Base-by-base conservation (phyloP, 1,140 invertebrate genomes). In the Bacillus rossius region DNA sequence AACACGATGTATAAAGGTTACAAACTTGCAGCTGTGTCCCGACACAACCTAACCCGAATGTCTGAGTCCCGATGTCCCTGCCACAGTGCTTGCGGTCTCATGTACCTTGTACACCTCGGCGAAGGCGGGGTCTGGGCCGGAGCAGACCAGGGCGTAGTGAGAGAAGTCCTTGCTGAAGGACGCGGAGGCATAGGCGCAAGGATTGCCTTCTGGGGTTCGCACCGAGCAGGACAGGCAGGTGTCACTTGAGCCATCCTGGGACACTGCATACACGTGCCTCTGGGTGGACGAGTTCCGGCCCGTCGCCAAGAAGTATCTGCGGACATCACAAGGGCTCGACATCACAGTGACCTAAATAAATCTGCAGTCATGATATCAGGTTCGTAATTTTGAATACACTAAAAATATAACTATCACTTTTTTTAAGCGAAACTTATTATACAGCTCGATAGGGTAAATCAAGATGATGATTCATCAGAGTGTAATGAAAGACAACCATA, bases 91-190 rank as follows among this genome's bases (percentile, higher is more conserved):
- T n/a, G n/a, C n/a, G n/a, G n/a, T n/a, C n/a, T n/a, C n/a, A 68
- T 54, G 82, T 81, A 52, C 73, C 77, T 1, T 80, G 81, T 40
- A 86, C 83, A 62, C 79, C 19, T n/a, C n/a, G 10, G 45, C 37
- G 20, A 29, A 40, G 20, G 57, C 29, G 8, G 40, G 34, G 16
- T 52, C 78, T 0, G 87, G 88, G n/a, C 88, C 89, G 26, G 72
- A 78, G 68, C 94, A 96, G 45, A 81, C 83, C 40, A 92, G 73
- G 2, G 84, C 79, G 67, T 89, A 87, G 66, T 85, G 80, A 0
- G 81, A 78, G 34, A 78, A 82, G 49, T 82, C 79, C 34, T 75
- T 77, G 66, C 87, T 90, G 62, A 95, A 84, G 23, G 79, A 77
- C 1, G 80, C 87, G 10, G 65, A 65, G 7, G 84, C 83, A 65